Evolutionary conservation across 2,113 vertebrate genomes (phyloP), one percentile per base, ranked within the genome.

Genomic region (Pteruthius melanotis): DNA sequence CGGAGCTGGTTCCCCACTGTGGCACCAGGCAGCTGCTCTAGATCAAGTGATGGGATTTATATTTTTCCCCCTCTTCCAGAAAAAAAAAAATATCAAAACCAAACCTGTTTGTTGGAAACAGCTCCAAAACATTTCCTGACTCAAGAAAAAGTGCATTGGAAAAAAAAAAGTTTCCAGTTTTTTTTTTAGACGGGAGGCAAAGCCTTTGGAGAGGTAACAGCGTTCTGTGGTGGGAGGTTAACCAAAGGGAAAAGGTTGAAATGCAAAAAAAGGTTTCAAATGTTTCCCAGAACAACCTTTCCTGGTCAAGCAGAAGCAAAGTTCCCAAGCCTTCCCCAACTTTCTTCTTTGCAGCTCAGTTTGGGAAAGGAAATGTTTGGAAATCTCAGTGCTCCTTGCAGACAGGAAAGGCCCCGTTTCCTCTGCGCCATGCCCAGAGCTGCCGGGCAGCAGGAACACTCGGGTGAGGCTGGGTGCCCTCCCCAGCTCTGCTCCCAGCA

Each of bases 301-400:
- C 77, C 79, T 83, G 33, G 15, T 28, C 1, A 14, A 75, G 68
- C 24, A 57, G 61, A 56, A 74, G 40, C 47, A 44, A 82, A 79
- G n/a, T 50, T 93, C 91, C 64, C 94, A 94, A 95, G 85, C 82
- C 75, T 95, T 89, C 66, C 83, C 47, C 40, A 86, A 45, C 61
- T 85, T 88, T 90, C 82, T 93, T 87, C 72, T 88, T 80, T 88
- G 70, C 90, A 76, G 65, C 59, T 40, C 53, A 6, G 63, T 94
- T 95, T 96, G 94, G 95, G 96, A 96, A 95, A 94, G 93, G 95
- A 95, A 95, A 85, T 24, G 69, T 66, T 77, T 78, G 70, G 63
- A 94, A 94, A 91, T 84, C 93, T 92, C 93, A 81, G 0, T 13
- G 3, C 83, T 92, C 68, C 93, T 91, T 42, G 57, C 76, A 49